Evolutionary conservation across 2,113 vertebrate species (phyloP).

Genomic region (Tringa solitaria): DNA sequence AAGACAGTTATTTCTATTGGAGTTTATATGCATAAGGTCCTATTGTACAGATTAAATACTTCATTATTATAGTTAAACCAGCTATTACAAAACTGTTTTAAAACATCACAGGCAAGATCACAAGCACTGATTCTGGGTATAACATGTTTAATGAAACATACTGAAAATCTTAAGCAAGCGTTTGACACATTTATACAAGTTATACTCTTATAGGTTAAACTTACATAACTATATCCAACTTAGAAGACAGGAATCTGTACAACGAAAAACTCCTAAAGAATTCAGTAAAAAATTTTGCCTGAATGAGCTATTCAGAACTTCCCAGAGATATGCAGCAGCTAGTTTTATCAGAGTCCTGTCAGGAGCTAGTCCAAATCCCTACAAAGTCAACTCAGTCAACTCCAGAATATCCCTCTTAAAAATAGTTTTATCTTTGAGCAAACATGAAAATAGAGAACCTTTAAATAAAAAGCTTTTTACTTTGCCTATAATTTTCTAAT

Average conservation of each 20-base stretch:
- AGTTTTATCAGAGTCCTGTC: neutral
- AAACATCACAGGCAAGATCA: neutral
- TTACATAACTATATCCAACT: neutral
- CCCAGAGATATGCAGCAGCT: neutral
- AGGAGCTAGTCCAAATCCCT: neutral
- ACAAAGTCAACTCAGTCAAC: neutral
- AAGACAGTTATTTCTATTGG: neutral
- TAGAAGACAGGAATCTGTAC: neutral
- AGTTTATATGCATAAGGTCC: neutral
- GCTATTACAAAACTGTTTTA: neutral
- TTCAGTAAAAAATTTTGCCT: neutral
- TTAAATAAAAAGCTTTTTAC: neutral
- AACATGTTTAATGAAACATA: neutral
- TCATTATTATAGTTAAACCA: neutral
- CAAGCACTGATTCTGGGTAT: fast-evolving
- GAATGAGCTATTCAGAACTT: neutral
- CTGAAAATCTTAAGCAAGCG: neutral
- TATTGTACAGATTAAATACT: neutral
- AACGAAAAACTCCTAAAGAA: neutral
- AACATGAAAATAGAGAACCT: neutral
- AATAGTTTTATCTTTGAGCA: neutral
- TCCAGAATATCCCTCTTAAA: neutral
- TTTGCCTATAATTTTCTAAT: neutral
- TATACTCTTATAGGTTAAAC: neutral
- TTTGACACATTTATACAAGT: neutral